Evolutionary conservation across 2,888 invertebrate species (phyloP).

Genomic region (Hanleya hanleyi): DNA sequence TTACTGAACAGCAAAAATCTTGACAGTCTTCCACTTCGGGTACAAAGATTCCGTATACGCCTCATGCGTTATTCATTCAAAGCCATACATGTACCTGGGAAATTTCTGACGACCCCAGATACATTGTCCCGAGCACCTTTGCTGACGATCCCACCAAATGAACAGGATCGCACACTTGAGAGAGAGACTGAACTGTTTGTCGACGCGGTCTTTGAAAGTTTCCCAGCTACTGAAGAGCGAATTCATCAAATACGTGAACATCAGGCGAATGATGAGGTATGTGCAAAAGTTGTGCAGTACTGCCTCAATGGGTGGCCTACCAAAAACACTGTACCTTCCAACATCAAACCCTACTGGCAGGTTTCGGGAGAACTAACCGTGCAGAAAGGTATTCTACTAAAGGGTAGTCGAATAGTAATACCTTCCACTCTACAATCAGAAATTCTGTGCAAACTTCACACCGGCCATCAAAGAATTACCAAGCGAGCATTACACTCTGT

Average conservation of each 20-base stretch:
- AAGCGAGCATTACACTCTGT: conserved; percentile 16
- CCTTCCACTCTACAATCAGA: conserved; percentile 9
- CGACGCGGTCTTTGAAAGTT: too few relatives aligned
- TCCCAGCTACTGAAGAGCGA: too few relatives aligned
- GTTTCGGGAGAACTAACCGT: conserved; percentile 13
- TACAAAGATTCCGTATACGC: neutral
- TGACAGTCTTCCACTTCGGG: neutral
- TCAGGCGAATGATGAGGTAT: too few relatives aligned
- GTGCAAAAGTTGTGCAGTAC: too few relatives aligned
- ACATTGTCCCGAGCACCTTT: too few relatives aligned
- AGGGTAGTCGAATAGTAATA: conserved; percentile 12
- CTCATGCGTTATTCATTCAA: too few relatives aligned
- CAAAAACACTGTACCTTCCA: conserved; percentile 7
- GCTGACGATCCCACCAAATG: too few relatives aligned
- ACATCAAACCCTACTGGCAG: conserved; percentile 4
- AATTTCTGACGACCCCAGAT: too few relatives aligned
- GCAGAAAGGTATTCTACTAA: conserved; percentile 15
- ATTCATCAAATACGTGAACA: too few relatives aligned
- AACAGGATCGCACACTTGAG: too few relatives aligned
- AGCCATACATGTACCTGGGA: neutral
- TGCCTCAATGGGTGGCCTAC: conserved; percentile 15
- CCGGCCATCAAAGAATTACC: conserved; percentile 14
- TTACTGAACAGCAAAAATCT: neutral
- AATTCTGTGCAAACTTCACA: conserved; percentile 20
- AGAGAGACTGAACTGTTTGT: too few relatives aligned